These are phyloP conservation scores for Rhinophrynus dorsalis DNA, from an alignment of 2,797 vertebrate genomes.

Conservation along the genomic window DNA sequence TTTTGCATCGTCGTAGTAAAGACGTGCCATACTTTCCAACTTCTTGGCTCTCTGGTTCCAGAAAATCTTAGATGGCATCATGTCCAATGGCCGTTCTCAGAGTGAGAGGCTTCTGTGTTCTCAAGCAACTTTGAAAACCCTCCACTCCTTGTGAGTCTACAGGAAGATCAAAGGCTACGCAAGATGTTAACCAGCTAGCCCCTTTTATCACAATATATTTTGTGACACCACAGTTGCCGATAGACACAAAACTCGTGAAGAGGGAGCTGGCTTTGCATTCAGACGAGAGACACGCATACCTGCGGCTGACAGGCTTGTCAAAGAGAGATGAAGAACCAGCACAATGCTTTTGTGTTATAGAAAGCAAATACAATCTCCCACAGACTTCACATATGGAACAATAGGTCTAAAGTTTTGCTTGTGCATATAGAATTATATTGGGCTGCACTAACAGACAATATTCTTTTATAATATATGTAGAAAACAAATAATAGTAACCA, in stretches of 20 bases:
- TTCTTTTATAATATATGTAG: not conserved
- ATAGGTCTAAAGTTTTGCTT: conserved; percentile 3
- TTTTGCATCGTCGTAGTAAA: too few species aligned
- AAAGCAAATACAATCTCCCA: conserved; percentile 37
- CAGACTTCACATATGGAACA: conserved; percentile 34
- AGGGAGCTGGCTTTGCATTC: conserved; percentile 37
- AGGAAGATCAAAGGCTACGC: conserved; percentile 27
- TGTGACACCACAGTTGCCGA: conserved; percentile 33
- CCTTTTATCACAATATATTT: conserved; percentile 40
- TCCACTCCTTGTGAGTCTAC: conserved; percentile 9
- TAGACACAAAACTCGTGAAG: conserved; percentile 18
- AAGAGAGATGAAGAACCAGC: conserved; percentile 39
- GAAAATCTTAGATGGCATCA: not conserved
- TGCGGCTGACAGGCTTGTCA: conserved; percentile 40
- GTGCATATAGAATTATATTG: not conserved
- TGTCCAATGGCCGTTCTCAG: conserved; percentile 10
- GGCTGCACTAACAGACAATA: not conserved
- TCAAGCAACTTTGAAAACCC: conserved; percentile 21
- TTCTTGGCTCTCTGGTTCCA: not conserved
- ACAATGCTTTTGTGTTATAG: conserved; percentile 26
- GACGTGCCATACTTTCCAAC: not conserved
- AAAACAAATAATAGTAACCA: too few species aligned
- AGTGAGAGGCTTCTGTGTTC: conserved; percentile 1
- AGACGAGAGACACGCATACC: conserved; percentile 33
- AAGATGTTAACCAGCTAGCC: conserved; percentile 29